phyloP scores from a whole-genome alignment of 2,888 invertebrate species.

The Drosophila vallismaia region DNA sequence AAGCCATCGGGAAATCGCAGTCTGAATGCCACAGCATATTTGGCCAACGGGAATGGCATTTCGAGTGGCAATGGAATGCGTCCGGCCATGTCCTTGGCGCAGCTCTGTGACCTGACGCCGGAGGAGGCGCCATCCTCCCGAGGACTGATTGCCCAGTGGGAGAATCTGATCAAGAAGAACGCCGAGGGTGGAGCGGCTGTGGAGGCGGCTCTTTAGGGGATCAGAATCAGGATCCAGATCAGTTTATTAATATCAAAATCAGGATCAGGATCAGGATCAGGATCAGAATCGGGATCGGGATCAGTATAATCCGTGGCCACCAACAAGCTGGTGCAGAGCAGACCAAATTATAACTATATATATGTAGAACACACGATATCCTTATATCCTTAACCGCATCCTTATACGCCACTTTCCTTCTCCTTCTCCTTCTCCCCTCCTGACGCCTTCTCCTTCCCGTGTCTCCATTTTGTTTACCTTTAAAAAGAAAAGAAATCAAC shows the following conservation, averaged over 20 bases:
- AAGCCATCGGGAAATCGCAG: slow-evolving; percentile 66
- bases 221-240: slow-evolving; percentile 15
- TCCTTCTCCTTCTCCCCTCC: neutral
- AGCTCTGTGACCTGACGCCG: slow-evolving; percentile 87
- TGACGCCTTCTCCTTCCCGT: too few species aligned
- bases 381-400: neutral
- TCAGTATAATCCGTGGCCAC: slow-evolving; percentile 8
- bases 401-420: neutral
- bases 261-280: slow-evolving; percentile 15
- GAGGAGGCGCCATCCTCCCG: slow-evolving; percentile 89
- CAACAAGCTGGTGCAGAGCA: slow-evolving; percentile 51
- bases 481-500: slow-evolving; percentile 48
- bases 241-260: neutral
- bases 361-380: slow-evolving; percentile 40
- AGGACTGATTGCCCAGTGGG: slow-evolving; percentile 91
- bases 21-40: slow-evolving; percentile 50
- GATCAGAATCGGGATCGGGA: slow-evolving; percentile 1
- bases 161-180: slow-evolving; percentile 89
- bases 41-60: slow-evolving; percentile 51
- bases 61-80: slow-evolving; percentile 84
- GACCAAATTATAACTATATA: slow-evolving; percentile 70
- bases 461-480: neutral
- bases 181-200: slow-evolving; percentile 56
- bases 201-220: slow-evolving; percentile 59
- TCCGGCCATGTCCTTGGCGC: slow-evolving; percentile 88